These are phyloP conservation scores for Paracentrotus lividus DNA, from an alignment of 53 echinoderm and acorn worm genomes.

Conservation along the genomic window DNA sequence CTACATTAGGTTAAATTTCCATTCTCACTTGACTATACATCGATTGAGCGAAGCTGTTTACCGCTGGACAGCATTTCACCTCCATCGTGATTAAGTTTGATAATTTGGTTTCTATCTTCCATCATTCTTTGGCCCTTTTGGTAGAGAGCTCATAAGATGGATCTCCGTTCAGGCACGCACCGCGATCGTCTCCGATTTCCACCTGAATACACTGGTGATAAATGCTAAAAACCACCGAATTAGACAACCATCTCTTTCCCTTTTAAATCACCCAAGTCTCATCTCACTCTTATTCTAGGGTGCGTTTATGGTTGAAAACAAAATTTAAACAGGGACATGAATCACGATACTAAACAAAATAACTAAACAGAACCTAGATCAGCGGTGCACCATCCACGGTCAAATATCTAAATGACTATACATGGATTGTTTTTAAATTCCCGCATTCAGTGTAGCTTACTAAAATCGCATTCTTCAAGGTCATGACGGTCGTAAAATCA, in stretches of 20 bases:
- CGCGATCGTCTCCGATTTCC: slow-evolving; percentile 49
- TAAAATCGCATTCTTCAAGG: no score
- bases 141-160: slow-evolving; percentile 27
- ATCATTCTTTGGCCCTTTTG: slow-evolving; percentile 18
- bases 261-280: slow-evolving; percentile 20
- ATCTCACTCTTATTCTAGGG: not conserved
- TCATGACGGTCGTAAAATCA: no score
- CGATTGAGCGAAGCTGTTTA: slow-evolving; percentile 46
- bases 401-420: no score
- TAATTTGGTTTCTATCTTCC: slow-evolving; percentile 44
- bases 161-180: slow-evolving; percentile 31
- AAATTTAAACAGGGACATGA: no score
- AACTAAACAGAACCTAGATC: no score
- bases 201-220: slow-evolving; percentile 34
- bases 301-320: no score
- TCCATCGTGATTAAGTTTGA: slow-evolving; percentile 48
- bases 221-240: slow-evolving; percentile 55
- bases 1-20: not conserved
- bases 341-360: no score
- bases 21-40: not conserved
- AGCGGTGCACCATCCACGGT: no score
- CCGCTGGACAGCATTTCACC: slow-evolving; percentile 29
- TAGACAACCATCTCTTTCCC: slow-evolving; percentile 31
- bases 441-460: no score
- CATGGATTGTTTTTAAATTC: no score